Conservation (phyloP, 2,797 vertebrate species). For the Falco columbarius region DNA sequence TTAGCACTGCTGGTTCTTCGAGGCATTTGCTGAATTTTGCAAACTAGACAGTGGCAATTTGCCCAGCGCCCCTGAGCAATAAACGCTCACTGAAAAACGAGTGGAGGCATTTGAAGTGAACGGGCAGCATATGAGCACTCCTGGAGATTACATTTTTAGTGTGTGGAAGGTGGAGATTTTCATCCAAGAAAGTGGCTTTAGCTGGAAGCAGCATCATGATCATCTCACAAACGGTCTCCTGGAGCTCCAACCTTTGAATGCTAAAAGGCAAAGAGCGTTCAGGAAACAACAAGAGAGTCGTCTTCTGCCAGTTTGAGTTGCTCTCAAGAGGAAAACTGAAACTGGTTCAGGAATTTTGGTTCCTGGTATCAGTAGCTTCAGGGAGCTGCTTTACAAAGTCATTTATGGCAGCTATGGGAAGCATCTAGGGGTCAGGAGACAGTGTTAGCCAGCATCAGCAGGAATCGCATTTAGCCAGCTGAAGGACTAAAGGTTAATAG, state of each 20-base stretch:
- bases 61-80: not conserved
- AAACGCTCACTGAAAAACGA: not conserved
- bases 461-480: not conserved
- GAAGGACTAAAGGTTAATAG: not conserved
- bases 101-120: not conserved
- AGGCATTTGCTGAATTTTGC: not conserved
- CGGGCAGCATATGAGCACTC: not conserved
- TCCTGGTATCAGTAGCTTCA: not conserved
- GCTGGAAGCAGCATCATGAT: not conserved
- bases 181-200: not conserved
- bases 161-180: not conserved
- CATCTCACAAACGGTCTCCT: not conserved
- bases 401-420: slow-evolving; percentile 14
- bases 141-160: not conserved
- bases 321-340: not conserved
- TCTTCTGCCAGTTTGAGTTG: not conserved
- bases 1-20: not conserved
- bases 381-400: not conserved
- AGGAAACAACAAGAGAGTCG: not conserved
- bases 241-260: not conserved
- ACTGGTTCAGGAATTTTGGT: not conserved
- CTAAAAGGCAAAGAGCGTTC: not conserved
- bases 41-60: not conserved
- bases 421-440: not conserved
- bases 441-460: not conserved